Base-by-base conservation (phyloP, 2,797 vertebrate genomes). In the Selene dorsalis region DNA sequence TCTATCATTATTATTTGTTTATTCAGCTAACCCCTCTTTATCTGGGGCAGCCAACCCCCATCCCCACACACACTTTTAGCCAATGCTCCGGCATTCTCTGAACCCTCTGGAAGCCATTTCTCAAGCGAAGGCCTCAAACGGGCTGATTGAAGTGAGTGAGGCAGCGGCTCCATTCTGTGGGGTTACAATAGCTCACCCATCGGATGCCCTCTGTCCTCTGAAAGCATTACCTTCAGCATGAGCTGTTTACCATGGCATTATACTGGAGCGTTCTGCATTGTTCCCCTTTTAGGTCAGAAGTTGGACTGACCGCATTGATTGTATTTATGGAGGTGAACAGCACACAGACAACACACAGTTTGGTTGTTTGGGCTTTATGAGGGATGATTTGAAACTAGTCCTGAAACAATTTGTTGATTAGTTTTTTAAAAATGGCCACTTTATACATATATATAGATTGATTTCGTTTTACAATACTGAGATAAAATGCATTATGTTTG, bases 1-100 rank as follows among this genome's bases (percentile, higher is more conserved):
- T 88, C 83, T 53, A 75, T 84, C 66, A 38, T 91, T 81, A 91
- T 83, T 90, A 87, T 83, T 87, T 90, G 87, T 91, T 91, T 92
- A 84, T 85, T 85, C 85, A 80, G 88, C 82, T 89, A 89, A 87
- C 82, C 80, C 80, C 85, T 79, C 83, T 90, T 87, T 91, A 92
- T 91, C 90, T 89, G 83, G 90, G 87, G 77, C 86, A 80, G 64
- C 66, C 63, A 67, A 55, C 32, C 78, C 32, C 32, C 32, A 70
- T 60, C 32, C 6, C 32, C 32, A 35, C 32, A 35, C 7, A 35
- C 7, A 35, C 32, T 77, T 84, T 85, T 38, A 78, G 68, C n/a
- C 1, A 57, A 57, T 2, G 20, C 81, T 53, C 70, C 55, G 35
- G 12, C 82, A 77, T 80, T 77, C 78, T 64, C 73, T 53, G 85